These are phyloP conservation scores for Chlamydotis undulata DNA, from an alignment of 2,113 vertebrate species.

Conservation along the genomic window DNA sequence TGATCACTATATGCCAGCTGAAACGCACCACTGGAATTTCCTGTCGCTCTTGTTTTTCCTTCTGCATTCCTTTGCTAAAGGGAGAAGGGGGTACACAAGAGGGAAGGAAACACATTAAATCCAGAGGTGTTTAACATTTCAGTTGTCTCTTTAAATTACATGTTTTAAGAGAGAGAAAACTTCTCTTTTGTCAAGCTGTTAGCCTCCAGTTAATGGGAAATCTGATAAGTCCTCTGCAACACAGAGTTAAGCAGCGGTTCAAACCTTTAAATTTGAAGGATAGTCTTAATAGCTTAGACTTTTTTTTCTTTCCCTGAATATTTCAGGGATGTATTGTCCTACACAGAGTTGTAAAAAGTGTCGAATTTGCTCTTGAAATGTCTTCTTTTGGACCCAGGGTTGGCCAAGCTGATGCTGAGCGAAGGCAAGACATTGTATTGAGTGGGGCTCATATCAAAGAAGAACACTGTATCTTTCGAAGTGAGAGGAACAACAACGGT, in stretches of 20 bases:
- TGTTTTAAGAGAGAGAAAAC: not conserved
- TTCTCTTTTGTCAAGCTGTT: not conserved
- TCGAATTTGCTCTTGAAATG: not conserved
- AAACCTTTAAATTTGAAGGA: not conserved
- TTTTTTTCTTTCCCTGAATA: fast-evolving
- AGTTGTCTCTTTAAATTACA: not conserved
- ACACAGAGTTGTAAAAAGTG: not conserved
- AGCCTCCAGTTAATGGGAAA: not conserved
- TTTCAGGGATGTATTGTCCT: not conserved
- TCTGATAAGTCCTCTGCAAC: not conserved
- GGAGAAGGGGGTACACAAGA: not conserved
- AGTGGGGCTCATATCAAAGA: constrained; percentile 97
- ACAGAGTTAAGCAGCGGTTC: not conserved
- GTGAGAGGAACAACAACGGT: constrained; percentile 87
- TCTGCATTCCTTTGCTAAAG: not conserved
- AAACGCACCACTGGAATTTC: not conserved
- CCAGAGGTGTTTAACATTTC: not conserved
- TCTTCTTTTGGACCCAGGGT: constrained; percentile 79
- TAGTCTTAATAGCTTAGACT: not conserved
- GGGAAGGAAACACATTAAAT: not conserved
- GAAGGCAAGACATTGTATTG: constrained; percentile 95
- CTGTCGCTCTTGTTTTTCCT: fast-evolving
- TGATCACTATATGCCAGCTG: not conserved
- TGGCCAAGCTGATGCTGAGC: constrained; percentile 92
- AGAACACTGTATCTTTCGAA: constrained; percentile 95